Conservation (phyloP, 2,888 invertebrate species). For the Punctoribates punctum region DNA sequence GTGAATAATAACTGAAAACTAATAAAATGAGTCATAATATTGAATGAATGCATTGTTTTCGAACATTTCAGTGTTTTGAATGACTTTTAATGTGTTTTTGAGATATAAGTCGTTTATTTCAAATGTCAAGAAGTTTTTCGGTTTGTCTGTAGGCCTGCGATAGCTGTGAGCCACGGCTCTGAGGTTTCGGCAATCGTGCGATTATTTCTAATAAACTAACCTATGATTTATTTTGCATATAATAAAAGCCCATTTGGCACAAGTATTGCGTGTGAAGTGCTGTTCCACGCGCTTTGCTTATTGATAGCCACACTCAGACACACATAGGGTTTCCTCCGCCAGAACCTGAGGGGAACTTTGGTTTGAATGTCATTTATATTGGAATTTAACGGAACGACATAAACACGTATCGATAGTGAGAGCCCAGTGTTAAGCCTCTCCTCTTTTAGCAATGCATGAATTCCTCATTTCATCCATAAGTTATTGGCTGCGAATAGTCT, state of each 20-base stretch:
- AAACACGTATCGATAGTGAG: slow-evolving; percentile 9
- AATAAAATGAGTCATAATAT: slow-evolving; percentile 9
- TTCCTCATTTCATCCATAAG: neutral
- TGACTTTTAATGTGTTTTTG: neutral
- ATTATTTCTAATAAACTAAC: slow-evolving; percentile 9
- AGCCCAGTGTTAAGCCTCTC: neutral
- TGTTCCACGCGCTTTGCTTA: neutral
- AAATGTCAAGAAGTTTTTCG: neutral
- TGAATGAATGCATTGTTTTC: neutral
- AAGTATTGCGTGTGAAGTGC: neutral
- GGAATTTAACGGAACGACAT: slow-evolving; percentile 6
- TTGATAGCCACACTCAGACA: neutral
- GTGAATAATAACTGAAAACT: neutral
- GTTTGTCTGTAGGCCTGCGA: neutral
- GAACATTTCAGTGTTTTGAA: neutral
- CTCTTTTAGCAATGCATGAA: slow-evolving; percentile 13
- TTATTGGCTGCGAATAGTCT: neutral
- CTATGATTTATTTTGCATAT: slow-evolving; percentile 18
- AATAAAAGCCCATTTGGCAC: neutral
- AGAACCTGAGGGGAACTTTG: neutral
- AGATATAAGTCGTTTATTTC: neutral
- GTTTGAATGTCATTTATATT: slow-evolving; percentile 9
- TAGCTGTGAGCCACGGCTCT: neutral
- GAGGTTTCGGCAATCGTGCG: neutral
- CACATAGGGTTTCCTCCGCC: neutral